Evolutionary conservation across 2,797 vertebrate species (phyloP), one percentile per base, ranked within the genome.

Genomic region (Mycteria americana): DNA sequence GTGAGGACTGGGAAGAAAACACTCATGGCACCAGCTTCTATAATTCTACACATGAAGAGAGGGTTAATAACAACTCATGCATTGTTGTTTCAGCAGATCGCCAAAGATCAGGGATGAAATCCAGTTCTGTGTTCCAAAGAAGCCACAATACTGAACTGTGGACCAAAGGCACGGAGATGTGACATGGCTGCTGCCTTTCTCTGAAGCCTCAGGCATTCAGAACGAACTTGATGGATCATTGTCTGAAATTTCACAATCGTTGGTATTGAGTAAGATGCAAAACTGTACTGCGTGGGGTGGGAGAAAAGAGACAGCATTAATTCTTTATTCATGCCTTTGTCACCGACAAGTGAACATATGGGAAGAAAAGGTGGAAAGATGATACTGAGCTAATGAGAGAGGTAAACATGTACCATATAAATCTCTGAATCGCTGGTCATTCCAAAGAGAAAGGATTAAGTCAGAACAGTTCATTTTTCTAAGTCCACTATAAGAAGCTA

Each of bases 251-350:
- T 85, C 63, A 53, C 81, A 96, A 68, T 53, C 13, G 0, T 37
- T 85, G 30, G 46, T 85, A 80, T 51, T 91, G 90, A 95, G 80
- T 46, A 94, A 94, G 67, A 89, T 59, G 56, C 18, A 82, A 82
- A 94, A 92, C 48, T 64, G 33, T 59, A 33, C 54, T 48, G 33
- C 86, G 17, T 35, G 35, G 27, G 28, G 22, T 11, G 31, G 12
- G 39, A 63, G 19, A 69, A 75, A 68, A 87, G 54, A 81, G 43
- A 77, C 15, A 50, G 21, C 28, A 64, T 82, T 87, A 84, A 51
- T 85, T 80, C 56, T 70, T 92, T 74, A 63, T 67, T 45, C 41
- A 23, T 62, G 30, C 7, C 39, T 82, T 85, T 92, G 35, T 59
- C 72, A 89, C 63, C 85, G 60, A 37, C 18, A 31, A 89, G 56